Base-by-base conservation (phyloP, 2,113 vertebrate species). In the Eira barbara region DNA sequence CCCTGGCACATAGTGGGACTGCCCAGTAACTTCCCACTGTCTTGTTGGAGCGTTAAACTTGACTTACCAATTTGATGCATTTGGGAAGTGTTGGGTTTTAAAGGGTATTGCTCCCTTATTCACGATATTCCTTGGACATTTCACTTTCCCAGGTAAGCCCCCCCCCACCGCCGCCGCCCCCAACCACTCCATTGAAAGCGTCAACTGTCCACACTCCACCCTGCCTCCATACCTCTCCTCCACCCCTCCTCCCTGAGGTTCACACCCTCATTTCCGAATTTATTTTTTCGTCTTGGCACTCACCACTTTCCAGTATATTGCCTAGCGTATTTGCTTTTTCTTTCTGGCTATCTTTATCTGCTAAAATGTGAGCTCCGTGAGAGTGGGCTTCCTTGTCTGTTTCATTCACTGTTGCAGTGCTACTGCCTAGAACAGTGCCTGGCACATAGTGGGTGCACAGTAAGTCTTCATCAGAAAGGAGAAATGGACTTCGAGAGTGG, bases 161-260 rank as follows among this genome's bases (percentile, higher is more conserved):
- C 4, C 39, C 39, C 39, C 39, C 39, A 5, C 39, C 39, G 39
- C 39, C 39, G n/a, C 57, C 21, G 0, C 52, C 74, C 34, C 59
- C 5, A 20, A 63, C 14, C 17, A 11, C 47, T 47, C 4, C n/a
- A 14, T 34, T 59, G 15, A 86, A 57, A 89, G 86, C 29, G 29
- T 25, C 25, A 49, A 0, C 9, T 21, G 0, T 25, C 23, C 1
- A 10, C 9, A 20, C 18, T 36, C 34, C 27, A 6, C 12, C 45
- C 13, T 0, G 0, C 36, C 52, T 3, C 18, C 12, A 0, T 20
- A 3, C 73, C 18, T 63, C 7, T 69, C 21, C 27, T n/a, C 20
- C 4, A 1, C 61, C 36, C n/a, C 4, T 5, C 0, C 15, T 74
- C 73, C 47, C 47, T 7, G 18, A 15, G 9, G 2, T 18, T 34